Base-by-base conservation (phyloP, 2,888 invertebrate species). In the Dryococelus australis region DNA sequence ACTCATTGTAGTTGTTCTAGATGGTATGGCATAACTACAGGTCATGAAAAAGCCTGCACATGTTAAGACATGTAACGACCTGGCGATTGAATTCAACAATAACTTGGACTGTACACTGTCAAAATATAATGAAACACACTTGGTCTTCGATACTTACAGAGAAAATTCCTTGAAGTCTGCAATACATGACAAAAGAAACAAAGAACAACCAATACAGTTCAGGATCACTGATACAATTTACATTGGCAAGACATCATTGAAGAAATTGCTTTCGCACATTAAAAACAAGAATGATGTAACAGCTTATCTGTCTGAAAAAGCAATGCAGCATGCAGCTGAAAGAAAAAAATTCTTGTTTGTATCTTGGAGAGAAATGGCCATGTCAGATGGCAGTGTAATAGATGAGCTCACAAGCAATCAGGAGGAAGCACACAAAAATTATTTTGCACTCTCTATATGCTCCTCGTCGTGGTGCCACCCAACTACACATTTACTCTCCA, bases 1-100 rank as follows among this genome's bases (percentile, higher is more conserved):
- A 28, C 35, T 83, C 20, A 28, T 16, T n/a, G 43, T 85, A 85
- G 85, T 78, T 16, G 84, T 85, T 43, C 43, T 85, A 9, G 85
- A 85, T 27, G 87, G 53, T 20, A 53, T 87, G 87, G 53, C 53
- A 43, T 8, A 85, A 65, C 28, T 87, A 26, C 84, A 87, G 87
- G 43, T 84, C 35, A 81, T 84, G 43, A 35, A 20, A 87, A 87
- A 13, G n/a, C 53, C 27, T 10, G 26, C 78, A 43, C 13, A 26
- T 43, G 43, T 84, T 78, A 87, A 51, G 20, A 87, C 85, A n/a
- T 87, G 85, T 43, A 78, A n/a, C 13, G 35, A 87, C 26, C 85
- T 87, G 16, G 87, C 87, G 16, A 43, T 24, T 85, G 35, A 78
- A 26, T 87, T 53, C 28, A 79, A 65, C 47, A 43, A 27, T 2